These are phyloP conservation scores for Ernsta delagoae DNA, from an alignment of 2,888 invertebrate genomes.

Conservation along the genomic window DNA sequence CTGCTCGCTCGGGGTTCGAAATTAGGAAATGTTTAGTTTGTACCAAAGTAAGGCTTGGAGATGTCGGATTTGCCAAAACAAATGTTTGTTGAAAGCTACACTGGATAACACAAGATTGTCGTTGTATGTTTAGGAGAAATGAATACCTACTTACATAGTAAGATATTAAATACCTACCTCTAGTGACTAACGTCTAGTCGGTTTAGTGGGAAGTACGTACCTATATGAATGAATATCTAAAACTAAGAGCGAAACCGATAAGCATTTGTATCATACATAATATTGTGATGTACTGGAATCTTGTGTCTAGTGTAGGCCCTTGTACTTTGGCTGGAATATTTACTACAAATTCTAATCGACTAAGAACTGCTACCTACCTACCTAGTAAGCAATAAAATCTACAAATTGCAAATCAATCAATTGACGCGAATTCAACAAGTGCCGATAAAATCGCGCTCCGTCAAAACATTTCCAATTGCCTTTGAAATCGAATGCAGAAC, in stretches of 20 bases:
- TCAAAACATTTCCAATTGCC: slow-evolving; percentile 37
- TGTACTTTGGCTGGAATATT: too few relatives aligned
- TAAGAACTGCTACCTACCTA: not conserved
- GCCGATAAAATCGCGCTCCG: slow-evolving; percentile 34
- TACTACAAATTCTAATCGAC: too few relatives aligned
- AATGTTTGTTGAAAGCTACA: slow-evolving; percentile 26
- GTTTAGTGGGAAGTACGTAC: too few relatives aligned
- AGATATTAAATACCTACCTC: too few relatives aligned
- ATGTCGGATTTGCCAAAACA: slow-evolving; percentile 22
- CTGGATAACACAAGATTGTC: not conserved
- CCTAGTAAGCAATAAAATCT: slow-evolving; percentile 24
- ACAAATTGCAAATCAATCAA: slow-evolving; percentile 35
- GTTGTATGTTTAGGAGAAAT: slow-evolving; percentile 5
- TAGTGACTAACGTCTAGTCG: too few relatives aligned
- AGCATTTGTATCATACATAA: too few relatives aligned
- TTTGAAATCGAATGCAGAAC: slow-evolving; percentile 35
- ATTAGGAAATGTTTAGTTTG: slow-evolving; percentile 75
- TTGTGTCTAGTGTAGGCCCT: too few relatives aligned
- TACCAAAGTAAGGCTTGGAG: slow-evolving; percentile 41
- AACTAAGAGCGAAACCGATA: too few relatives aligned
- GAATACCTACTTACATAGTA: not conserved
- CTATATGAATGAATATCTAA: too few relatives aligned
- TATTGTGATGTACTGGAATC: too few relatives aligned
- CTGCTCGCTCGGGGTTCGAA: slow-evolving; percentile 62
- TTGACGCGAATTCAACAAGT: slow-evolving; percentile 34